Conservation (phyloP, 1,140 invertebrate genomes). For the Drosophila eugracilis region DNA sequence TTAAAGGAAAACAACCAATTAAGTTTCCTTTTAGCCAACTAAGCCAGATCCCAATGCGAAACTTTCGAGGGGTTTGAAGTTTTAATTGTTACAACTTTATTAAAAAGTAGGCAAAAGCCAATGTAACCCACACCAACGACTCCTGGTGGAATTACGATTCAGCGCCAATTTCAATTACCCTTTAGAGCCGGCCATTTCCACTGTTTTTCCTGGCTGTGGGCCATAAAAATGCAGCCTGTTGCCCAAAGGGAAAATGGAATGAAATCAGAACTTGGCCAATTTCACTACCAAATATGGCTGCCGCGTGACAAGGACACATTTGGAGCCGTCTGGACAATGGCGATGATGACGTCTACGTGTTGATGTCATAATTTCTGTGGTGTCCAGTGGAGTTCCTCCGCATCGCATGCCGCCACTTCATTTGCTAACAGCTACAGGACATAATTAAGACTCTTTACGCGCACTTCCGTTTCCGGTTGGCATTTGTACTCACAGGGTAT, state of each 20-base stretch:
- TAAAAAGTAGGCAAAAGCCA: not conserved
- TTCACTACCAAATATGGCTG: slow-evolving; percentile 2
- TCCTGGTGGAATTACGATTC: slow-evolving; percentile 6
- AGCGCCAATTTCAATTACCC: slow-evolving; percentile 44
- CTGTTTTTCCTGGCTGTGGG: slow-evolving; percentile 12
- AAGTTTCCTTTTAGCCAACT: not conserved
- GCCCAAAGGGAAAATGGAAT: slow-evolving; percentile 8
- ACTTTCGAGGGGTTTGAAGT: not conserved
- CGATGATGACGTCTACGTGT: slow-evolving; percentile 60
- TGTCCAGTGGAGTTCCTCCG: not conserved
- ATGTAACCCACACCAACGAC: not conserved
- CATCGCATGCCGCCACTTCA: slow-evolving; percentile 49
- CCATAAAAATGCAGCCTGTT: slow-evolving; percentile 50
- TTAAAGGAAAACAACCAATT: slow-evolving; percentile 7
- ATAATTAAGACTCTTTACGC: slow-evolving; percentile 76
- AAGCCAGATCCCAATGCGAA: not conserved
- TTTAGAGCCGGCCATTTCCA: slow-evolving; percentile 11
- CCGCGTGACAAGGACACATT: slow-evolving; percentile 65
- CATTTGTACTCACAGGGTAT: slow-evolving; percentile 9
- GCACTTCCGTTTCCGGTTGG: slow-evolving; percentile 63
- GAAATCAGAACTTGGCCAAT: slow-evolving; percentile 55
- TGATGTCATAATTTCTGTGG: slow-evolving; percentile 70
- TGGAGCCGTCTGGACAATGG: slow-evolving; percentile 13
- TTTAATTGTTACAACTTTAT: slow-evolving; percentile 24
- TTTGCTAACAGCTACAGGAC: slow-evolving; percentile 40